Conservation (phyloP, 2,888 invertebrate genomes). For the Tiliacea aurago region DNA sequence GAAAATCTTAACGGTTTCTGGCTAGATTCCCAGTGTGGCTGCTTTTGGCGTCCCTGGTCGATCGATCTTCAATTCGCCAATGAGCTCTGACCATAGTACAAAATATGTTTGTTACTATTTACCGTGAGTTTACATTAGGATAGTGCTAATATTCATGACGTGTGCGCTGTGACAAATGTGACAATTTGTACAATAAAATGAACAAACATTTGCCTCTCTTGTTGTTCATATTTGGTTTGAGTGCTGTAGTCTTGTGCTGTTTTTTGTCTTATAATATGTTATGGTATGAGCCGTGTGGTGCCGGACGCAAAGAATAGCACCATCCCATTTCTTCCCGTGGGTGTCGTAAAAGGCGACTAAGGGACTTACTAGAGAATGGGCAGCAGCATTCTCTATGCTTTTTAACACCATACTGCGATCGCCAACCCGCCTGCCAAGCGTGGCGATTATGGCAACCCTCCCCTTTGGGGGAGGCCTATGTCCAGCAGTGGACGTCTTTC, state of each 20-base stretch:
- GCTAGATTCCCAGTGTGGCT: background rate
- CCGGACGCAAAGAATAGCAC: no score
- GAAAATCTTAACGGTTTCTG: background rate
- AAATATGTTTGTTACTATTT: background rate
- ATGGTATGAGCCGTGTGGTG: no score
- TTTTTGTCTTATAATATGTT: background rate
- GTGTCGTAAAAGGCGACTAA: no score
- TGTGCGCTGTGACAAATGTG: slow-evolving; percentile 18
- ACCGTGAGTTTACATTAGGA: background rate
- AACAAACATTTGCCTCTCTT: slow-evolving; percentile 32
- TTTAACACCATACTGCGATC: no score
- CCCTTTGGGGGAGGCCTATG: no score
- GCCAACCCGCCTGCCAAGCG: no score
- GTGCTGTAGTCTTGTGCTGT: background rate
- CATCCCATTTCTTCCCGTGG: no score
- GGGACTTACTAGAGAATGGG: no score
- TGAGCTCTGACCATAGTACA: background rate
- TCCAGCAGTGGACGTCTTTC: no score
- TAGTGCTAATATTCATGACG: slow-evolving; percentile 47
- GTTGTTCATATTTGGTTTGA: slow-evolving; percentile 17
- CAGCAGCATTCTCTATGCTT: no score
- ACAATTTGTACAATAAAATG: slow-evolving; percentile 51
- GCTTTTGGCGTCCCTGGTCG: background rate
- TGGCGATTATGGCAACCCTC: no score
- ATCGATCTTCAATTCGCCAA: background rate